Evolutionary conservation across 2,888 invertebrate genomes (phyloP).

Genomic region (Dicycla oo): DNA sequence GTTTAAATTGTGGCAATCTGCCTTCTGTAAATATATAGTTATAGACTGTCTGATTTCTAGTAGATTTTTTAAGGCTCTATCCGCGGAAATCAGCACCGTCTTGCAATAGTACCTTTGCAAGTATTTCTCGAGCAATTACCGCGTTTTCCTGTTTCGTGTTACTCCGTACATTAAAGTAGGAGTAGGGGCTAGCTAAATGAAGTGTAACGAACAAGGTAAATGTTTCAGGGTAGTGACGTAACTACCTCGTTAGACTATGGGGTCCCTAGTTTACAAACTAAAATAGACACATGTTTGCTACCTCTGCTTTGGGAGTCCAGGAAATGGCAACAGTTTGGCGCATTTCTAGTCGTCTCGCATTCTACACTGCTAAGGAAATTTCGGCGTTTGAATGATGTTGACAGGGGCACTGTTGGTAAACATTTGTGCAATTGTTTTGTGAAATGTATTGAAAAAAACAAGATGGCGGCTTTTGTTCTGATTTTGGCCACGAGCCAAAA

Average conservation of each 20-base stretch:
- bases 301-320: not conserved
- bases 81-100: constrained; percentile 6
- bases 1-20: not conserved
- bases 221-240: constrained; percentile 39
- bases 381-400: not conserved
- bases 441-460: not conserved
- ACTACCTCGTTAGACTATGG: constrained; percentile 41
- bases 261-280: constrained; percentile 26
- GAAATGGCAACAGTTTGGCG: not conserved
- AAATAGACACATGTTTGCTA: constrained; percentile 12
- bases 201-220: constrained; percentile 53
- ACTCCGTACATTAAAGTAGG: constrained; percentile 29
- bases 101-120: not conserved
- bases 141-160: constrained; percentile 51
- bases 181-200: constrained; percentile 46
- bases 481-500: not conserved
- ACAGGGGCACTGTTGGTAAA: not conserved
- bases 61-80: not conserved
- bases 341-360: not conserved
- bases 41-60: not conserved
- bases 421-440: not conserved
- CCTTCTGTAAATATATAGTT: too few relatives aligned
- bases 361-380: not conserved
- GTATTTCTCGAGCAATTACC: constrained; percentile 46
- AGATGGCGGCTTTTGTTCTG: not conserved